Evolutionary conservation across 2,888 invertebrate species (phyloP).

Genomic region (Taphrorychus bicolor): DNA sequence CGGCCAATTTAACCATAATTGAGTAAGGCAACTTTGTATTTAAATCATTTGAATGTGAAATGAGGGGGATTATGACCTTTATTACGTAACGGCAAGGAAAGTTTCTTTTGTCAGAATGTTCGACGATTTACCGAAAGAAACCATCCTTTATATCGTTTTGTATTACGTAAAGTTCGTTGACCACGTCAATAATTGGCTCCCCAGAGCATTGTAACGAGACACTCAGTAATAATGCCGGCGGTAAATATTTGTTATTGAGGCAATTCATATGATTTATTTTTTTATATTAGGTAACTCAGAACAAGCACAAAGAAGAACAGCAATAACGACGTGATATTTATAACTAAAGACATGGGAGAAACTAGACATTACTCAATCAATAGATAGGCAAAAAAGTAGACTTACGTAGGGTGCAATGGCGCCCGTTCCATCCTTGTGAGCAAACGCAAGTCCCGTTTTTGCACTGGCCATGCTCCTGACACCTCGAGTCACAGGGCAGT

Average conservation of each 20-base stretch:
- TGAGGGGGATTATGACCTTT: background rate
- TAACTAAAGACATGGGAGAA: background rate
- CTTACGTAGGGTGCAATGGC: slow-evolving; percentile 96
- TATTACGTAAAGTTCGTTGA: slow-evolving; percentile 2
- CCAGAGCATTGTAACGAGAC: slow-evolving; percentile 12
- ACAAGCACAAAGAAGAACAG: background rate
- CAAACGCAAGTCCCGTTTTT: slow-evolving; percentile 98
- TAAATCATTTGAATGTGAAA: slow-evolving; percentile 18
- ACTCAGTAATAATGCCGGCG: slow-evolving; percentile 3
- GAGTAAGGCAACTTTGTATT: slow-evolving; percentile 15
- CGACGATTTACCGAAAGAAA: too few species aligned
- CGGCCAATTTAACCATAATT: slow-evolving; percentile 21
- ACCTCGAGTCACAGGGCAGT: slow-evolving; percentile 88
- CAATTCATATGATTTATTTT: slow-evolving; percentile 13
- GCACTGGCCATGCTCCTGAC: slow-evolving; percentile 95
- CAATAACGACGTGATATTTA: background rate
- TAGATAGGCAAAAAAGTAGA: slow-evolving; percentile 45
- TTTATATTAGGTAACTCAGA: too few species aligned
- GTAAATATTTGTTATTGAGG: slow-evolving; percentile 12
- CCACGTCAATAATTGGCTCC: slow-evolving; percentile 16
- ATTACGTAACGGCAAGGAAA: background rate
- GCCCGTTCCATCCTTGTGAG: slow-evolving; percentile 97
- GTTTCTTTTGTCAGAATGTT: too few species aligned
- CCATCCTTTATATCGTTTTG: too few species aligned
- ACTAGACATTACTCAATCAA: too few species aligned